Conservation (phyloP, 1,140 invertebrate species). For the Palaemon carinicauda region DNA sequence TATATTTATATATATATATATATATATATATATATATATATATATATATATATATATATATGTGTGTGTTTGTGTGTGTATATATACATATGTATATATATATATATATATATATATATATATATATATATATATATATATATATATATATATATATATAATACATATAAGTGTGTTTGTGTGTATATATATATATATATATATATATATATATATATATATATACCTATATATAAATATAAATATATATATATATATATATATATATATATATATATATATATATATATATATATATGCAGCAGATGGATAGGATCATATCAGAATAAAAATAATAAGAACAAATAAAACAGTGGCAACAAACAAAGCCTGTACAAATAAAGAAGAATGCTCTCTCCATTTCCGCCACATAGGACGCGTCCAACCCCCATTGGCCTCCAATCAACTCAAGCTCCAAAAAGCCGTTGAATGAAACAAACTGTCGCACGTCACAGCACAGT, state of each 20-base stretch:
- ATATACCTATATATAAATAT: not conserved
- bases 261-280: constrained; percentile 1
- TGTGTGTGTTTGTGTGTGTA: not conserved
- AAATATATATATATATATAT: constrained; percentile 3
- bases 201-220: not conserved
- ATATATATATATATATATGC: not conserved
- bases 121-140: constrained; percentile 9
- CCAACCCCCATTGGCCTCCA: too few relatives aligned
- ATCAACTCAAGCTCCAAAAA: too few relatives aligned
- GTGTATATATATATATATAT: not conserved
- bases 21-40: not conserved
- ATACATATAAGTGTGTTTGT: not conserved
- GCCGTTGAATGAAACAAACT: too few relatives aligned
- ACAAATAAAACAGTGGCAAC: too few relatives aligned
- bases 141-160: not conserved
- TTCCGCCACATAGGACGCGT: too few relatives aligned
- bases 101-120: not conserved
- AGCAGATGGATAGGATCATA: not conserved
- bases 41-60: not conserved
- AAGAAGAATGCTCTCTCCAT: too few relatives aligned
- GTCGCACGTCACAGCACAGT: too few relatives aligned
- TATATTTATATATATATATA: not conserved
- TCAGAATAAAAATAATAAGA: not conserved
- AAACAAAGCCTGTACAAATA: too few relatives aligned
- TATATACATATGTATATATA: not conserved